Percentiles rank a stretch among this genome's conserved stretches.
These are phyloP conservation scores for Achroia grisella DNA, from an alignment of 1,140 invertebrate genomes.

Conservation along the genomic window DNA sequence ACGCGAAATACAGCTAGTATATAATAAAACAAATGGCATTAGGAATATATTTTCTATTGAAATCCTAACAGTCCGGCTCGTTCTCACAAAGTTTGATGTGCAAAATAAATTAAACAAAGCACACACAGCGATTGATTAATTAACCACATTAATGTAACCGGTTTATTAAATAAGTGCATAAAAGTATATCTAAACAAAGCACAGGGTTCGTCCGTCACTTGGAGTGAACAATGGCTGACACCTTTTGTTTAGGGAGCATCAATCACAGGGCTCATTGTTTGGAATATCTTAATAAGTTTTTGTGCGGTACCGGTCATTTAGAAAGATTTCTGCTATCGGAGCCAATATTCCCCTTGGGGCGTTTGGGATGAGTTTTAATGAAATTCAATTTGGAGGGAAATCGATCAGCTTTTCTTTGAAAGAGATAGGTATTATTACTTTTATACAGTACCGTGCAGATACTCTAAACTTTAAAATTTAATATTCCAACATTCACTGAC, in stretches of 20 bases:
- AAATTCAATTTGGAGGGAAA: conserved; percentile 27
- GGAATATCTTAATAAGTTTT: conserved; percentile 68
- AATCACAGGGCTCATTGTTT: conserved; percentile 59
- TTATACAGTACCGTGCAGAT: no score
- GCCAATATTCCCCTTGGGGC: conserved; percentile 16
- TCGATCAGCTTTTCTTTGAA: conserved; percentile 7
- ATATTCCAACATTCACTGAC: no score
- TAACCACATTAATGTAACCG: conserved; percentile 46
- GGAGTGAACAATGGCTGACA: conserved; percentile 38
- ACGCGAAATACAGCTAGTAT: no score
- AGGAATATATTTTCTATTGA: no score
- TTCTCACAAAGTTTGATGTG: not conserved
- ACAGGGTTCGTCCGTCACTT: conserved; percentile 31
- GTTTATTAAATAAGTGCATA: conserved; percentile 62
- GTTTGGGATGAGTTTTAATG: conserved; percentile 42
- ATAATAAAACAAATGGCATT: no score
- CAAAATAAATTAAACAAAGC: conserved; percentile 18
- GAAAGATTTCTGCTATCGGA: conserved; percentile 52
- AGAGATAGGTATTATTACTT: no score
- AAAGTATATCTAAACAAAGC: conserved; percentile 35
- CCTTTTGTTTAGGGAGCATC: conserved; percentile 61
- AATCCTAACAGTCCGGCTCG: no score
- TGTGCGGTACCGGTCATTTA: conserved; percentile 61
- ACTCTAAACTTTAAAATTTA: no score
- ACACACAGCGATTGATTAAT: conserved; percentile 46